Base-by-base conservation (phyloP, 2,113 vertebrate genomes). In the Glareola pratincola region DNA sequence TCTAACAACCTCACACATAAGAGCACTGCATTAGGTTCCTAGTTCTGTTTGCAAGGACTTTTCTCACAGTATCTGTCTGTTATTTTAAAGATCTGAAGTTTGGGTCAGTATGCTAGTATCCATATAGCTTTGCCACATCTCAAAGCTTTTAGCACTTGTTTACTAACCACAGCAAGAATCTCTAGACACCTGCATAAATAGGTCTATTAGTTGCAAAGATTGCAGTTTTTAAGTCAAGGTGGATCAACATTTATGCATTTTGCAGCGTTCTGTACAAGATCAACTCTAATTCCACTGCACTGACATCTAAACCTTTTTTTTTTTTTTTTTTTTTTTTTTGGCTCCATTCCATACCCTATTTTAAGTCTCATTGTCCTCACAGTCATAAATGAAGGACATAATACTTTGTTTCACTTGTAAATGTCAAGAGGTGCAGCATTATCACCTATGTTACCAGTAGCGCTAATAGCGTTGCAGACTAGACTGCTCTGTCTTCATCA, bases 401-500 rank as follows among this genome's bases (percentile, higher is more conserved):
- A 77, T 90, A 95, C 96, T 98, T 96, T 93, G 94, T 98, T 98
- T 98, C 94, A 91, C 96, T 97, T 96, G 92, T 97, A 97, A 95
- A 94, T 85, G 95, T 95, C 88, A 95, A 48, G 48, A 62, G 8
- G 85, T 79, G 87, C 26, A 20, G 41, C 5, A 2, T 88, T 96
- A 94, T 93, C 84, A 74, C 72, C 94, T 82, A 0, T 57, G 74
- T 77, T 95, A 92, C 90, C 78, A 74, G 73, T 43, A 62, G 64
- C 89, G 85, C 95, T 98, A 98, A 98, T 97, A 97, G 94, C 92
- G 39, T 37, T 29, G 67, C 57, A 27, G 91, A 84, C 91, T 84
- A 67, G 36, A 87, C 93, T 67, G 17, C 80, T 98, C 92, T 68
- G 50, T 98, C 98, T 98, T 98, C 98, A 98, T 98, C 98, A 98